Evolutionary conservation across 2,113 vertebrate genomes (phyloP), one percentile per base, ranked within the genome.

Genomic region (Cygnus atratus): DNA sequence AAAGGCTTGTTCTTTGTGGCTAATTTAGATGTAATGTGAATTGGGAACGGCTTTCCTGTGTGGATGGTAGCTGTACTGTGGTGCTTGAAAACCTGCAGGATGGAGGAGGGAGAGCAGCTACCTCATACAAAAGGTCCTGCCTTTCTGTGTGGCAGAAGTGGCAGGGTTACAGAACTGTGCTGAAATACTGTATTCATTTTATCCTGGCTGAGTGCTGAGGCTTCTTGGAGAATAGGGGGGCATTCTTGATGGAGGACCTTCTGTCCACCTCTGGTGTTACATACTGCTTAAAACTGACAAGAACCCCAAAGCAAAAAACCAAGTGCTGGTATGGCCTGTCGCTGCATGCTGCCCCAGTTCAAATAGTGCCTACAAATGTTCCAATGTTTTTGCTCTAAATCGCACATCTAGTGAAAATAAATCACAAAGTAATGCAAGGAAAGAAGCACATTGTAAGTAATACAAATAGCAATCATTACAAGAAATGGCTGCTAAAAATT

Each of bases 401-500:
- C 48, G 43, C 20, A 73, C 25, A 68, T 35, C 39, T 73, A 43
- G 61, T 46, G 48, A 79, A 90, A 84, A 84, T 62, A 89, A 89
- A 77, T 57, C 58, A 62, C 55, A 22, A 31, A 68, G 26, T n/a
- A 70, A 73, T 20, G 14, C 4, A 77, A 0, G 13, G 58, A 83
- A 82, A 84, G 61, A 50, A 93, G 48, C 13, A 22, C 28, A 73
- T 70, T 17, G 6, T 66, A 88, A 87, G 84, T 73, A 91, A 90
- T 22, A 76, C 50, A 77, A 66, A 80, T 21, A 86, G 35, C 14
- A 83, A 44, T 66, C 39, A 31, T 65, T 83, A 85, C 25, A 48
- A 80, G 39, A 92, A 90, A 88, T 73, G 61, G 48, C 59, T 59
- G 58, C 48, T 79, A 76, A 88, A 90, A 90, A 80, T 88, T 86